These are phyloP conservation scores for Sesia bembeciformis DNA, from an alignment of 2,888 invertebrate genomes.

Conservation along the genomic window DNA sequence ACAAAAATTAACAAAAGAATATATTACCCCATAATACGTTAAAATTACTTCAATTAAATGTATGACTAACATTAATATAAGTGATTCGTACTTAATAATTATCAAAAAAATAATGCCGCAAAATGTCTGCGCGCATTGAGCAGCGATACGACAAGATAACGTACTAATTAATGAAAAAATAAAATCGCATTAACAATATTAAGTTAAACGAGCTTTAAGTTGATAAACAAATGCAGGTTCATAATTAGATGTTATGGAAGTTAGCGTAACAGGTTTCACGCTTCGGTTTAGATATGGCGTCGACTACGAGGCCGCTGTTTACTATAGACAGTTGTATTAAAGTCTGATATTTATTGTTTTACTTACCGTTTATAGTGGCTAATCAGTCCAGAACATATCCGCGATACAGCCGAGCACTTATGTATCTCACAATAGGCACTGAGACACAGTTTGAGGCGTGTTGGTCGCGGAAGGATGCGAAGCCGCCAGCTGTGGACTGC, in stretches of 20 bases:
- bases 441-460: constrained; percentile 34
- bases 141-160: background rate
- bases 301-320: constrained; percentile 2
- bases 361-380: constrained; percentile 60
- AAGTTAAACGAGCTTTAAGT: constrained; percentile 1
- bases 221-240: constrained; percentile 42
- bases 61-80: too few species aligned
- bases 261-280: constrained; percentile 55
- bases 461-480: constrained; percentile 32
- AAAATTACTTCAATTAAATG: too few species aligned
- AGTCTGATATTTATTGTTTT: constrained; percentile 3
- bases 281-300: constrained; percentile 27
- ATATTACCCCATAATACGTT: too few species aligned
- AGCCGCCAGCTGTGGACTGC: constrained; percentile 47
- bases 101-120: too few species aligned
- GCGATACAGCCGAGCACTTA: constrained; percentile 39
- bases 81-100: too few species aligned
- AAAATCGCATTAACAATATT: background rate
- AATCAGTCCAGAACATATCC: constrained; percentile 47
- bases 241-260: constrained; percentile 25
- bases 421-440: constrained; percentile 37
- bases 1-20: background rate
- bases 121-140: too few species aligned
- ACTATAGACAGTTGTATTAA: background rate
- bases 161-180: background rate